Conservation (phyloP, 2,113 vertebrate genomes). For the Syngnathus typhle region DNA sequence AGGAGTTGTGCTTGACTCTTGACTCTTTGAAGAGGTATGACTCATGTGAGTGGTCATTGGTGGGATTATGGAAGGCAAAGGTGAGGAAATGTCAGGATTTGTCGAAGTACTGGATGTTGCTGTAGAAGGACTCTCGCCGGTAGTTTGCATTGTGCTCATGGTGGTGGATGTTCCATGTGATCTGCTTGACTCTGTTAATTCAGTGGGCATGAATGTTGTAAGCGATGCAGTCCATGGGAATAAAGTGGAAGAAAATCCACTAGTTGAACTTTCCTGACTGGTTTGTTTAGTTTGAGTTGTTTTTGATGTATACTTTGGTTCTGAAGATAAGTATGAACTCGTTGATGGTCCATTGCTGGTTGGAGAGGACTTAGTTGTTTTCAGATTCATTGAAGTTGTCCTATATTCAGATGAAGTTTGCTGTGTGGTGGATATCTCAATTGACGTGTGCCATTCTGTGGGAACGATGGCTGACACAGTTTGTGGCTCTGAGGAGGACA, state of each 20-base stretch:
- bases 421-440: too few relatives aligned
- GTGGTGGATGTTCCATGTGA: too few relatives aligned
- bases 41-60: neutral
- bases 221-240: neutral
- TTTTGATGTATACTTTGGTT: neutral
- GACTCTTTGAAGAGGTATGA: neutral
- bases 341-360: neutral
- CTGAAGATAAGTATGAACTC: neutral
- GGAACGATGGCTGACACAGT: too few relatives aligned
- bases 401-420: too few relatives aligned
- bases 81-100: accelerated
- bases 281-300: neutral
- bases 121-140: neutral
- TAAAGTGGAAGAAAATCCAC: neutral
- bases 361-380: neutral
- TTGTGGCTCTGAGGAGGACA: too few relatives aligned
- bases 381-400: neutral
- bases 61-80: neutral
- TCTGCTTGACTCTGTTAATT: neutral
- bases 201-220: neutral
- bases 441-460: too few relatives aligned
- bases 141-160: accelerated
- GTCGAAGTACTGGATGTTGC: neutral
- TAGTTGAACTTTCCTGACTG: neutral
- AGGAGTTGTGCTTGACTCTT: neutral